Conservation (phyloP, 2,113 vertebrate species). For the Anoura caudifer region DNA sequence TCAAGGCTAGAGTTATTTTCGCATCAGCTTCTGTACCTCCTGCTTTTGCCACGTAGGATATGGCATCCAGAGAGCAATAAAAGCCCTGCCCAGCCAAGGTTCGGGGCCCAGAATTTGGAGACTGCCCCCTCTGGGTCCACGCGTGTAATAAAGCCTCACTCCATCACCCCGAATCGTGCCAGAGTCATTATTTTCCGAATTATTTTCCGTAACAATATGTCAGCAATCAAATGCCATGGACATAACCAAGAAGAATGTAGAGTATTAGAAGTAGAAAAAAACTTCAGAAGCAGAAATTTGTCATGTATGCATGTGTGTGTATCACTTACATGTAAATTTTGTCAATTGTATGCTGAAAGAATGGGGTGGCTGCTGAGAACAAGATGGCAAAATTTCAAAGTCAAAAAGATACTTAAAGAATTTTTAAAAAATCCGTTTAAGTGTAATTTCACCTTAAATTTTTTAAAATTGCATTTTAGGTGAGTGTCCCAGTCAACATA, state of each 20-base stretch:
- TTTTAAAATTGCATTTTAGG: background rate
- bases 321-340: background rate
- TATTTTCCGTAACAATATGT: too few species aligned
- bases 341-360: background rate
- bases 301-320: fast-evolving
- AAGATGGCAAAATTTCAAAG: background rate
- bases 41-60: too few species aligned
- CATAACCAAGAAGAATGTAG: background rate
- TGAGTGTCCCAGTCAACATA: background rate
- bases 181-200: too few species aligned
- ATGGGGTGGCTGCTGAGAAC: background rate
- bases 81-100: too few species aligned
- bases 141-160: too few species aligned
- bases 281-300: background rate
- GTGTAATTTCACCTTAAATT: background rate
- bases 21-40: too few species aligned
- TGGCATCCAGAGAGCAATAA: too few species aligned
- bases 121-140: too few species aligned
- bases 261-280: background rate
- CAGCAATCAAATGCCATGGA: background rate
- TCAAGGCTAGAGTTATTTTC: too few species aligned
- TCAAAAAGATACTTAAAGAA: background rate
- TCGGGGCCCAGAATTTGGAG: too few species aligned
- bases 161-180: too few species aligned
- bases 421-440: background rate